These are phyloP conservation scores for Antigone vipio DNA, from an alignment of 2,113 vertebrate genomes.

Conservation along the genomic window DNA sequence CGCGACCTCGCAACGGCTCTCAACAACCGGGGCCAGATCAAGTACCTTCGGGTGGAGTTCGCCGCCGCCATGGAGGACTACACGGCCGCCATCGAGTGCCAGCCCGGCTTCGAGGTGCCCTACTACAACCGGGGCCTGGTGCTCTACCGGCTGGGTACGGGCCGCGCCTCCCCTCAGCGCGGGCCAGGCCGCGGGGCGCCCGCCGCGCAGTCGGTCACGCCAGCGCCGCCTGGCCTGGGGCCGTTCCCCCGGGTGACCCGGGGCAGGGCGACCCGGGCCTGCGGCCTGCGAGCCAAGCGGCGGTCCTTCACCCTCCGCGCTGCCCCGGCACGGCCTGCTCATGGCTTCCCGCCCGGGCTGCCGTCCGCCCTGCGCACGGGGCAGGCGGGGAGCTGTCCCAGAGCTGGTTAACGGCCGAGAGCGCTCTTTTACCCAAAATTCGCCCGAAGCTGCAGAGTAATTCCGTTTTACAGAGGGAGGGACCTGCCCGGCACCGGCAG, in stretches of 20 bases:
- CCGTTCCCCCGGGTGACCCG: background rate
- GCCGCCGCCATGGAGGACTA: conserved; percentile 89
- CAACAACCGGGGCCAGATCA: conserved; percentile 91
- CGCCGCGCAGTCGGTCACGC: background rate
- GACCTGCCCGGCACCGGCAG: fast-evolving
- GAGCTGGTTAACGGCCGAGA: fast-evolving
- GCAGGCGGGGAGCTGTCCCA: too few species aligned
- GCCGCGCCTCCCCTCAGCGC: background rate
- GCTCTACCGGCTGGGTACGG: conserved; percentile 87
- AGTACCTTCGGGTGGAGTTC: conserved; percentile 91
- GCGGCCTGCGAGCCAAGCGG: background rate
- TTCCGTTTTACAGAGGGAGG: background rate
- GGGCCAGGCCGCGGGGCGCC: background rate
- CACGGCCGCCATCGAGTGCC: conserved; percentile 79
- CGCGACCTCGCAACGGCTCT: conserved; percentile 80
- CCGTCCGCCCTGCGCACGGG: background rate
- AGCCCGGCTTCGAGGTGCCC: conserved; percentile 81
- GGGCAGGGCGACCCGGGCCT: background rate
- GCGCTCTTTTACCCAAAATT: fast-evolving
- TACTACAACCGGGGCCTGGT: conserved; percentile 95
- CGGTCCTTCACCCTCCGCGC: too few species aligned
- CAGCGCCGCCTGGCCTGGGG: background rate
- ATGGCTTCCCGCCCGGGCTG: background rate
- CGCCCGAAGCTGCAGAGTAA: background rate
- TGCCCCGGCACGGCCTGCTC: background rate